Evolutionary conservation across 2,113 vertebrate genomes (phyloP).

Genomic region (Salvelinus fontinalis): DNA sequence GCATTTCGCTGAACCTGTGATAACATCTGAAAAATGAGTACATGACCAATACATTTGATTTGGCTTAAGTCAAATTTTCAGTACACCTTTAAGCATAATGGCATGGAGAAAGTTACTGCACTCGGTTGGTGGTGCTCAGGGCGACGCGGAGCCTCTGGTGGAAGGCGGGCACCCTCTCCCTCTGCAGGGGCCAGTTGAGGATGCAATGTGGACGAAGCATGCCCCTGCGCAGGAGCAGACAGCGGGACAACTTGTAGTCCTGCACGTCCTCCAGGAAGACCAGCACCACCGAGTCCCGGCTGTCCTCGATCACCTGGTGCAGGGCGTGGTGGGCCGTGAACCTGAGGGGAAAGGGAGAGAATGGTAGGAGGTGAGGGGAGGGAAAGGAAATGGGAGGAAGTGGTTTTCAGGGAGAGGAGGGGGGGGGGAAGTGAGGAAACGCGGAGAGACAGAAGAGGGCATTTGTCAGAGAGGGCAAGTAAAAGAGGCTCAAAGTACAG

Average conservation of each 20-base stretch:
- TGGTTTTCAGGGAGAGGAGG: background rate
- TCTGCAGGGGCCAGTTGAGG: constrained; percentile 87
- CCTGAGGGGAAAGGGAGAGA: constrained; percentile 59
- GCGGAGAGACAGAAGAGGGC: background rate
- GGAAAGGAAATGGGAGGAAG: background rate
- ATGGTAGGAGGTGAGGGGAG: background rate
- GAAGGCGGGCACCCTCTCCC: constrained; percentile 82
- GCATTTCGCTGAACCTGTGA: background rate
- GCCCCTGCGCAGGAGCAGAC: constrained; percentile 86
- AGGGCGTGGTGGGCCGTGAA: constrained; percentile 89
- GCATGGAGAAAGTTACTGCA: background rate
- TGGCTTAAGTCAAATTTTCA: background rate
- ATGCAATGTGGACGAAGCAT: constrained; percentile 88
- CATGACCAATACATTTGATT: background rate
- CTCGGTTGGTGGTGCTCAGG: constrained; percentile 81
- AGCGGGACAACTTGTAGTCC: constrained; percentile 84
- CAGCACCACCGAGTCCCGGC: constrained; percentile 88
- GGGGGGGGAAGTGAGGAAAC: background rate
- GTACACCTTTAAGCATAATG: background rate
- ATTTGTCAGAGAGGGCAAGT: no score
- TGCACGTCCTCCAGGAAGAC: constrained; percentile 89
- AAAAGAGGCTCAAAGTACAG: no score
- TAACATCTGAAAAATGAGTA: background rate
- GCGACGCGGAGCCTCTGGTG: constrained; percentile 84
- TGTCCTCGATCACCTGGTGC: constrained; percentile 89